These are phyloP conservation scores for Cyprinodon variegatus DNA, from an alignment of 2,113 vertebrate genomes.

Conservation along the genomic window DNA sequence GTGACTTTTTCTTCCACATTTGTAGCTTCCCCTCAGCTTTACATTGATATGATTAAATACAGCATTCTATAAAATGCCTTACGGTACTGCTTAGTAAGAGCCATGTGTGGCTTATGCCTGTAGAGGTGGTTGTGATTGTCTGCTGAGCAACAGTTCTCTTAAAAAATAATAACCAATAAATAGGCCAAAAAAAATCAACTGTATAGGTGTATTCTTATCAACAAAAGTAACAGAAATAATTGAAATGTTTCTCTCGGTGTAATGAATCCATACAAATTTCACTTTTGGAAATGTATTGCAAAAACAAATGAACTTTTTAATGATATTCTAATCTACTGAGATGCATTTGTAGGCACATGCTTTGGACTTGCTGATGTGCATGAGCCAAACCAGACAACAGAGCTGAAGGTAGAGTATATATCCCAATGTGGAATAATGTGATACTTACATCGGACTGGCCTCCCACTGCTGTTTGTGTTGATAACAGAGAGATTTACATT, in stretches of 20 bases:
- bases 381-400: conserved; percentile 50
- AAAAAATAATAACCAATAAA: too few species aligned
- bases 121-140: background rate
- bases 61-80: background rate
- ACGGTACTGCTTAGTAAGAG: too few species aligned
- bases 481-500: conserved; percentile 72
- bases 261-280: background rate
- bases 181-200: too few species aligned
- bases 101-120: too few species aligned
- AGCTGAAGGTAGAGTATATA: conserved; percentile 28
- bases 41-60: background rate
- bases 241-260: background rate
- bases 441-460: conserved; percentile 63
- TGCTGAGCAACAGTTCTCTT: background rate
- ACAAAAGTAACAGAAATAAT: background rate
- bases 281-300: background rate
- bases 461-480: conserved; percentile 69
- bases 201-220: background rate
- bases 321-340: background rate
- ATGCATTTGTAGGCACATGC: conserved; percentile 49
- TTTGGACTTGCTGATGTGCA: conserved; percentile 51
- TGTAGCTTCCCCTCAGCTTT: background rate
- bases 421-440: conserved; percentile 60
- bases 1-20: background rate
- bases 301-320: background rate